These are phyloP conservation scores for Cistogaster globosa DNA, from an alignment of 2,888 invertebrate species.

Conservation along the genomic window DNA sequence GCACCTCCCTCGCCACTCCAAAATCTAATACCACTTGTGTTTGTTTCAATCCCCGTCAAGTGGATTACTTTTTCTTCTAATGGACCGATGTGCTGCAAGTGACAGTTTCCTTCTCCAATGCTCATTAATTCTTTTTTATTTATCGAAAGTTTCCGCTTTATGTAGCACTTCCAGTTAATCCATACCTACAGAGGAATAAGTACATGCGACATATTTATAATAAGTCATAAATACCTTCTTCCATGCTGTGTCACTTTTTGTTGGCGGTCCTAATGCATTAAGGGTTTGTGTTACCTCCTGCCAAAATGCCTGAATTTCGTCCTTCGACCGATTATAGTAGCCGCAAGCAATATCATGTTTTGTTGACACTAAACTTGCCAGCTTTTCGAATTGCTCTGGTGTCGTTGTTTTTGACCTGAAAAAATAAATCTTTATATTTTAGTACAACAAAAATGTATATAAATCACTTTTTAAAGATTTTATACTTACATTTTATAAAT, in stretches of 20 bases:
- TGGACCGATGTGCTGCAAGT: conserved; percentile 40
- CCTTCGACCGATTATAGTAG: conserved; percentile 33
- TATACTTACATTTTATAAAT: not conserved
- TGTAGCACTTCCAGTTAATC: conserved; percentile 50
- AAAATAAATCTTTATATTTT: conserved; percentile 8
- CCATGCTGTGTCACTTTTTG: too few relatives aligned
- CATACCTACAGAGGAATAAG: too few relatives aligned
- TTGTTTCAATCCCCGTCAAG: conserved; percentile 24
- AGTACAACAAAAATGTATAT: conserved; percentile 3
- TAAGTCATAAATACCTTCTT: too few relatives aligned
- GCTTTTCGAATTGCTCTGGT: conserved; percentile 33
- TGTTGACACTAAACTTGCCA: conserved; percentile 29
- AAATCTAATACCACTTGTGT: conserved; percentile 47
- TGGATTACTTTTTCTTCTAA: not conserved
- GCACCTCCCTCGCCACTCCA: conserved; percentile 32
- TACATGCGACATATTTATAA: too few relatives aligned
- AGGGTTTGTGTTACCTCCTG: too few relatives aligned
- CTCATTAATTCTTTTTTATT: conserved; percentile 48
- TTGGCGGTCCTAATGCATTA: too few relatives aligned
- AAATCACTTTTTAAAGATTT: conserved; percentile 1
- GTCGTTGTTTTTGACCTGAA: conserved; percentile 44
- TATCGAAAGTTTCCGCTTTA: conserved; percentile 41
- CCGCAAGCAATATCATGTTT: conserved; percentile 47
- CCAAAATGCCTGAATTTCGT: conserved; percentile 6
- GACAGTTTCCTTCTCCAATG: conserved; percentile 48